Base-by-base conservation (phyloP, 2,888 invertebrate genomes). In the Willowsia nigromaculata region DNA sequence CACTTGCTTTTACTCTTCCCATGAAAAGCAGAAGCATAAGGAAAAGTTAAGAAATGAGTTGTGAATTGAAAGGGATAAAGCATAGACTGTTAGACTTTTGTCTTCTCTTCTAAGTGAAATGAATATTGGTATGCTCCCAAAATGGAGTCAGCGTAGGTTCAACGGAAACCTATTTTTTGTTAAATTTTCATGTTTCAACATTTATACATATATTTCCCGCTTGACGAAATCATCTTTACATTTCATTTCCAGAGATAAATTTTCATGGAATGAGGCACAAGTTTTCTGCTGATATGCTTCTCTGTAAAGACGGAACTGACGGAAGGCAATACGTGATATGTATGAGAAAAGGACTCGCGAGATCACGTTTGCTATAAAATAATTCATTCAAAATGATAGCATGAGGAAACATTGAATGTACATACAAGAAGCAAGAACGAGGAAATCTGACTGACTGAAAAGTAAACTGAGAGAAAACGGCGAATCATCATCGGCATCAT, bases 401-500 rank as follows among this genome's bases (percentile, higher is more conserved):
- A 74, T 27, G 43, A 74, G 47, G 27, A 74, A 47, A 62, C n/a
- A n/a, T n/a, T n/a, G n/a, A n/a, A n/a, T 15, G 30, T 62, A 62
- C 27, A 30, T 62, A 62, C 43, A 43, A 62, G 37, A 37, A 68
- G 47, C 11, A 30, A 43, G 71, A 71, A 71, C 33, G 22, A 43
- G 71, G 30, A 76, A 33, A 27, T 27, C 50, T 53, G 76, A 33
- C 76, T 27, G 76, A 50, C 50, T 76, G 33, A 30, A 86, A 86
- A 78, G 65, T 53, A 87, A 87, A 71, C 76, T 62, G 40, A 71
- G 40, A 71, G 68, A 76, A 62, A 83, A 82, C 74, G 71, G 30
- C 62, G 47, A 88, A 88, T 88, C 88, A 88, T 88, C 74, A 88
- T 83, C 74, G 43, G 80, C 65, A 53, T 78, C 78, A 80, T 59